Evolutionary conservation across 2,113 vertebrate species (phyloP).

Genomic region (Sinosuthora webbiana): DNA sequence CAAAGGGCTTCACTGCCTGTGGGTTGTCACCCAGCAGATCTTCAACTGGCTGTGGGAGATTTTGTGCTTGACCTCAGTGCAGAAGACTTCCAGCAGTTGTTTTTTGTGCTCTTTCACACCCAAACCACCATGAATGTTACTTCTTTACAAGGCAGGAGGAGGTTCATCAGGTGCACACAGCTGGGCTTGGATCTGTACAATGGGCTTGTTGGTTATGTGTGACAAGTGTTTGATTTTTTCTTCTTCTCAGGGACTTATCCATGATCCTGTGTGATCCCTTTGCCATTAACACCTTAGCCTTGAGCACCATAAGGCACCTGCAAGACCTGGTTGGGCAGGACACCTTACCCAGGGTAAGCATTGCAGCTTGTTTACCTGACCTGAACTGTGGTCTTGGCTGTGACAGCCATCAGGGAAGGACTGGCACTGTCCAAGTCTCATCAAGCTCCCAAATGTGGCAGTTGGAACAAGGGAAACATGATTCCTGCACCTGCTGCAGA

Average conservation of each 20-base stretch:
- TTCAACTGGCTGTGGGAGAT: background rate
- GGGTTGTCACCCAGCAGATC: background rate
- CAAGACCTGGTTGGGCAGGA: slow-evolving; percentile 96
- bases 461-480: background rate
- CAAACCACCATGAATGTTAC: background rate
- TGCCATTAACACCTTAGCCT: slow-evolving; percentile 91
- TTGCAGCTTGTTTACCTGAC: background rate
- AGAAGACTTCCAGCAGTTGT: background rate
- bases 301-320: slow-evolving; percentile 92
- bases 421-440: background rate
- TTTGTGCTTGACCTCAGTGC: background rate
- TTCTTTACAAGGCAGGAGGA: background rate
- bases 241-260: slow-evolving; percentile 84
- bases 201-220: background rate
- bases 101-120: background rate
- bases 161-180: background rate
- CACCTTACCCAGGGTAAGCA: slow-evolving; percentile 89
- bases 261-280: slow-evolving; percentile 99
- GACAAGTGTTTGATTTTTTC: background rate
- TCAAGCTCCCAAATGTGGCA: background rate
- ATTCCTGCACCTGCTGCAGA: background rate
- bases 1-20: background rate
- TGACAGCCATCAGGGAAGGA: background rate
- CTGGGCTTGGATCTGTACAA: background rate
- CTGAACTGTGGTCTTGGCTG: background rate